A percentile compares a stretch with the other conserved stretches of the same genome.
Evolutionary conservation across 2,888 invertebrate species (phyloP).

Genomic region (Amblyteles armatorius): DNA sequence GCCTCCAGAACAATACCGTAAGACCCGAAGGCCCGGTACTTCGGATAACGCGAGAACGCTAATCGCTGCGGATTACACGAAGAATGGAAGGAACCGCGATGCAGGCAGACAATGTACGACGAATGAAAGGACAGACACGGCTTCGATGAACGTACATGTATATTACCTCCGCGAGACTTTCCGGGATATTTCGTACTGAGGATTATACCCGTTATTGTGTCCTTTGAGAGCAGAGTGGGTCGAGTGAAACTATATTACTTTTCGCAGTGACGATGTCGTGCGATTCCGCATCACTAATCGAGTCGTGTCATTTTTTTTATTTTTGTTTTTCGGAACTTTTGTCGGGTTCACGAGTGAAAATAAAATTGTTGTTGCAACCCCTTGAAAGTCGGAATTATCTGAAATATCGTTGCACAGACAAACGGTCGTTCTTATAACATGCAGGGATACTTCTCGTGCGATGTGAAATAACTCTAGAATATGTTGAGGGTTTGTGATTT

Average conservation of each 20-base stretch:
- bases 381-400: not conserved
- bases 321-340: not conserved
- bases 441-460: not conserved
- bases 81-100: conserved; percentile 36
- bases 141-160: conserved; percentile 52
- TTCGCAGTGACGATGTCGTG: not conserved
- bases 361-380: not conserved
- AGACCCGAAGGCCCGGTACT: conserved; percentile 18
- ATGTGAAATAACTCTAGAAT: not conserved
- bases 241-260: conserved; percentile 9
- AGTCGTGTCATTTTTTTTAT: no score
- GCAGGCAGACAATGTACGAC: conserved; percentile 35
- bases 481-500: not conserved
- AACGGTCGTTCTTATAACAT: not conserved
- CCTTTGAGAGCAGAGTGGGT: conserved; percentile 2
- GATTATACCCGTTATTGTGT: conserved; percentile 58
- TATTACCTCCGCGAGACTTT: conserved; percentile 32
- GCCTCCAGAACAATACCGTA: conserved; percentile 39
- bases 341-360: not conserved
- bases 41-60: conserved; percentile 42
- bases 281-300: no score
- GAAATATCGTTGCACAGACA: not conserved
- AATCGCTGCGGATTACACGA: conserved; percentile 54
- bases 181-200: conserved; percentile 45
- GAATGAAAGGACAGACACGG: conserved; percentile 38